Base-by-base conservation (phyloP, 1,140 invertebrate genomes). In the Apis laboriosa region DNA sequence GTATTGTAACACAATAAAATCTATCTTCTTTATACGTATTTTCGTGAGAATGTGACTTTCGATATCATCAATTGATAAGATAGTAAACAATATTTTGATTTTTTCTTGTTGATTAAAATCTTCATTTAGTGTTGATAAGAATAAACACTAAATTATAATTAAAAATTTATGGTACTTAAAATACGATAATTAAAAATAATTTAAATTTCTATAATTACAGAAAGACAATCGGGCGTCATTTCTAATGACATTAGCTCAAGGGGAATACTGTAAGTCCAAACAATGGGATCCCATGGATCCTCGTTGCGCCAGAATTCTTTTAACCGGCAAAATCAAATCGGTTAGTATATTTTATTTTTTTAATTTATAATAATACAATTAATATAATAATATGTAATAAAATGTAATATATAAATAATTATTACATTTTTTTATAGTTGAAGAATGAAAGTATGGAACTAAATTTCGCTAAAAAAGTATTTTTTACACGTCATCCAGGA, bases 201-300 rank as follows among this genome's bases (percentile, higher is more conserved):
- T 53, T 43, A 4, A 34, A 53, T 51, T 17, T 61, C 55, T 55
- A 24, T 71, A 11, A 64, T 84, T 72, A 19, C 19, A 89, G 88
- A 86, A 76, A 71, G 87, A 97, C 86, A 95, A 94, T 85, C 95
- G 95, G 68, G 95, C 95, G 8, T 96, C 97, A 0, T 90, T 97
- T 17, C 90, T 96, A 70, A 95, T 97, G 81, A 95, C 95, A 1
- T 92, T 97, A 43, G 96, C 97, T 66, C 95, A 97, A 92, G 95
- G 95, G 0, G 89, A 95, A 19, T 97, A 96, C 88, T 98, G 97
- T 86, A 93, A 94, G 63, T 90, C 93, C 2, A 92, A 95, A 68
- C 90, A 94, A 24, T 96, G 94, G 83, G 97, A 98, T 91, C 96
- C 97, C 0, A 97, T 97, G 94, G 97, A 97, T 91, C 97, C 97